A percentile compares a stretch with the other conserved stretches of the same genome.
phyloP scores from a whole-genome alignment of 64 coral and sea anemone species.

The Actinia tenebrosa region DNA sequence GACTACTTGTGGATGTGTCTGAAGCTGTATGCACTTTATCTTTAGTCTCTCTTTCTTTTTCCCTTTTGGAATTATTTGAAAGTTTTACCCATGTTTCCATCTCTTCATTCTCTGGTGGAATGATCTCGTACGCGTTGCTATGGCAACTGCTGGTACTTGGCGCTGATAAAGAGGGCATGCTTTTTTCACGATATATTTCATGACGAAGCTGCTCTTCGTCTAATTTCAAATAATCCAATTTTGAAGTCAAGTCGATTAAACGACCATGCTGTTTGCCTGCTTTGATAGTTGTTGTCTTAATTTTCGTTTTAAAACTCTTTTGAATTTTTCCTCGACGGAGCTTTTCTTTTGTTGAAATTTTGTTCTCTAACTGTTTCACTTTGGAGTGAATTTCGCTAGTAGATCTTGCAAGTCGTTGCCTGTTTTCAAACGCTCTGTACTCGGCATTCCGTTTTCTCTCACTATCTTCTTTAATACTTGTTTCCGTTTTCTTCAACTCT shows the following conservation, averaged over 20 bases:
- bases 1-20: background rate
- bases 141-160: conserved; percentile 8
- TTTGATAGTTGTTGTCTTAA: conserved; percentile 49
- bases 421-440: conserved; percentile 64
- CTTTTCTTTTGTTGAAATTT: conserved; percentile 62
- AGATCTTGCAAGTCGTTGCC: conserved; percentile 56
- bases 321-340: conserved; percentile 29
- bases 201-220: conserved; percentile 50
- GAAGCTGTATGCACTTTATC: background rate
- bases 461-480: conserved; percentile 60
- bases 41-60: background rate
- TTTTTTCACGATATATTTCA: conserved; percentile 41
- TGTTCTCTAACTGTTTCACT: conserved; percentile 29
- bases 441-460: conserved; percentile 34
- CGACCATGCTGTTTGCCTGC: conserved; percentile 63
- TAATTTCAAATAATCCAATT: conserved; percentile 52
- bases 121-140: conserved; percentile 19
- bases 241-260: conserved; percentile 53
- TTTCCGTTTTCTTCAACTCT: conserved; percentile 40
- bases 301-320: conserved; percentile 33
- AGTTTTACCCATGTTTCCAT: conserved; percentile 5
- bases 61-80: background rate
- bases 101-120: background rate
- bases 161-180: background rate
- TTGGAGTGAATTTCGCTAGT: conserved; percentile 56